Conservation (phyloP, 2,888 invertebrate species). For the Eristalis pertinax region DNA sequence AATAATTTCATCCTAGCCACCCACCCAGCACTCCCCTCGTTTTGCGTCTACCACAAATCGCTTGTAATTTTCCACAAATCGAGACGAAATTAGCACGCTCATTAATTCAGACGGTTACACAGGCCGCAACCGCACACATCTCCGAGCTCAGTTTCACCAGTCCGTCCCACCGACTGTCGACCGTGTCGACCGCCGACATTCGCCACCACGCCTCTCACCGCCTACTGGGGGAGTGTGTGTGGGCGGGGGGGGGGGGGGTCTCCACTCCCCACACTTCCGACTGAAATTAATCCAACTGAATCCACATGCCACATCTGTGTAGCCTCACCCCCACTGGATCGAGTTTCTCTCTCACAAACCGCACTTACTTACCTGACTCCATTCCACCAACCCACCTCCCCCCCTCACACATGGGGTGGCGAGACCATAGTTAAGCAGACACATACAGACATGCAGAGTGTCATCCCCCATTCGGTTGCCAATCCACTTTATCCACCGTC, state of each 20-base stretch:
- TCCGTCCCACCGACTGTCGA: background rate
- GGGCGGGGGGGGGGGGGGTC: no score
- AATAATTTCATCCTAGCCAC: background rate
- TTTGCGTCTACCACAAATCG: slow-evolving; percentile 47
- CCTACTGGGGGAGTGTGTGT: no score
- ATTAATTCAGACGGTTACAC: slow-evolving; percentile 53
- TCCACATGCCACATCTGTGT: slow-evolving; percentile 54
- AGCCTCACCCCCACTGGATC: slow-evolving; percentile 21
- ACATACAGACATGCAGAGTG: slow-evolving; percentile 10
- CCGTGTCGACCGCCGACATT: no score
- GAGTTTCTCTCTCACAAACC: slow-evolving; percentile 47
- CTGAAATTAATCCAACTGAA: slow-evolving; percentile 57
- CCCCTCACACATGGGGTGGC: background rate
- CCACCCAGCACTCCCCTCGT: slow-evolving; percentile 32
- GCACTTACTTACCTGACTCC: slow-evolving; percentile 48
- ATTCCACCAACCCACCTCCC: background rate
- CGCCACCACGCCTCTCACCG: no score
- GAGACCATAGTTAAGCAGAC: slow-evolving; percentile 42
- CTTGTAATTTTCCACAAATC: slow-evolving; percentile 69
- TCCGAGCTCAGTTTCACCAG: slow-evolving; percentile 23
- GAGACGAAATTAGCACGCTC: slow-evolving; percentile 70
- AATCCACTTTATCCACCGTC: slow-evolving; percentile 31
- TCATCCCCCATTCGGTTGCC: slow-evolving; percentile 37
- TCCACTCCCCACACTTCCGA: background rate
- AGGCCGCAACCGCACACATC: slow-evolving; percentile 12